Conservation (phyloP, 2,888 invertebrate species). For the Prosopocoilus inquinatus region DNA sequence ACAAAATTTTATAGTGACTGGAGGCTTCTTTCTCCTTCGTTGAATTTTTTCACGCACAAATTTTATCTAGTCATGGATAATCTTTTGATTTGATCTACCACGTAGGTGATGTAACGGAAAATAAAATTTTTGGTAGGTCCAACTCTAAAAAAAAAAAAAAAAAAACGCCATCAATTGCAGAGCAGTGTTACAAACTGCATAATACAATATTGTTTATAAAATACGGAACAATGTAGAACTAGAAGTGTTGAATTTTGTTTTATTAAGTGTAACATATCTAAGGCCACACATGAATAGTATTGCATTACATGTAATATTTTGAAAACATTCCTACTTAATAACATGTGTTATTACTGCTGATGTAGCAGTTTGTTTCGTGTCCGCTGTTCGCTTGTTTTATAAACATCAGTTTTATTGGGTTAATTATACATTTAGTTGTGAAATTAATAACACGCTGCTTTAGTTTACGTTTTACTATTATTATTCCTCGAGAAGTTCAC, state of each 20-base stretch:
- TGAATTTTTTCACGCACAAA: too few relatives aligned
- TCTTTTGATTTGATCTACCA: too few relatives aligned
- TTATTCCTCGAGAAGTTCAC: neutral
- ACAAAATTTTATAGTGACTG: too few relatives aligned
- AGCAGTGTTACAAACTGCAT: too few relatives aligned
- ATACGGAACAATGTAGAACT: too few relatives aligned
- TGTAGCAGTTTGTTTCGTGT: constrained; percentile 16
- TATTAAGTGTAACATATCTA: constrained; percentile 10
- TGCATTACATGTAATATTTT: constrained; percentile 15
- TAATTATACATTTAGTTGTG: constrained; percentile 28
- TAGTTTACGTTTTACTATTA: constrained; percentile 5
- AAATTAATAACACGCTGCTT: constrained; percentile 15
- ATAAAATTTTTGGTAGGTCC: too few relatives aligned
- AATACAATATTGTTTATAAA: too few relatives aligned
- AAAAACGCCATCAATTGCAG: too few relatives aligned
- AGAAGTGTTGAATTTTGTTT: constrained; percentile 1
- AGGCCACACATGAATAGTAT: constrained; percentile 19
- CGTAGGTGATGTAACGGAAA: too few relatives aligned
- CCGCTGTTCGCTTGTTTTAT: constrained; percentile 12
- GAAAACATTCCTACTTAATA: constrained; percentile 15
- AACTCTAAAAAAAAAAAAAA: too few relatives aligned
- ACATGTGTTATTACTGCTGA: constrained; percentile 17
- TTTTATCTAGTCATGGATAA: too few relatives aligned
- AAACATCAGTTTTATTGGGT: constrained; percentile 27
- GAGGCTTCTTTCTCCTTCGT: too few relatives aligned